Evolutionary conservation across 2,888 invertebrate genomes (phyloP).

Genomic region (Archips xylosteana): DNA sequence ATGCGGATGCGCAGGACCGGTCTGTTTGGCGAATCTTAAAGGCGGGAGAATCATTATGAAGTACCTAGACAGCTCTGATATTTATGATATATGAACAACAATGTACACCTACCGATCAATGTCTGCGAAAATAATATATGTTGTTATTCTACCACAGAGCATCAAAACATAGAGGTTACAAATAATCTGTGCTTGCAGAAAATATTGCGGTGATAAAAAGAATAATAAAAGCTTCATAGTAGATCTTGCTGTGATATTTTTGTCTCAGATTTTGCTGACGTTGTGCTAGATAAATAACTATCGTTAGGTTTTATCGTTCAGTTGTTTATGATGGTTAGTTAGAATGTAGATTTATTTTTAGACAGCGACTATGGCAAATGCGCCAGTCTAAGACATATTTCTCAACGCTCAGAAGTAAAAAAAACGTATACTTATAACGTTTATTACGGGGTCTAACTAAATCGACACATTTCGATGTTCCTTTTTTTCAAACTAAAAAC

Average conservation of each 20-base stretch:
- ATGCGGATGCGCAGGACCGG: no score
- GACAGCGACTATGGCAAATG: no score
- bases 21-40: no score
- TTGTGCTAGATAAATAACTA: neutral
- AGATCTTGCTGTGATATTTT: neutral
- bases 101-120: neutral
- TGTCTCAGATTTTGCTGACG: slow-evolving; percentile 6
- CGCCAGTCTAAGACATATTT: no score
- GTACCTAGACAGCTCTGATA: no score
- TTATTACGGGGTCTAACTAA: no score
- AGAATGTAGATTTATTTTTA: neutral
- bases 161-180: neutral
- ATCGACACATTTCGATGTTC: no score
- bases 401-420: no score
- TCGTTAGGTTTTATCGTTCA: neutral
- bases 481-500: no score
- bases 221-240: neutral
- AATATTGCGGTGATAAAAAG: slow-evolving; percentile 12
- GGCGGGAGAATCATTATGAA: no score
- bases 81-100: neutral
- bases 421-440: no score
- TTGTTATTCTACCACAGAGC: neutral
- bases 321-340: neutral
- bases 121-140: neutral
- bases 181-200: neutral